Percentiles rank a stretch among this genome's conserved stretches.
Evolutionary conservation across 2,888 invertebrate genomes (phyloP).

Genomic region (Nezara viridula): DNA sequence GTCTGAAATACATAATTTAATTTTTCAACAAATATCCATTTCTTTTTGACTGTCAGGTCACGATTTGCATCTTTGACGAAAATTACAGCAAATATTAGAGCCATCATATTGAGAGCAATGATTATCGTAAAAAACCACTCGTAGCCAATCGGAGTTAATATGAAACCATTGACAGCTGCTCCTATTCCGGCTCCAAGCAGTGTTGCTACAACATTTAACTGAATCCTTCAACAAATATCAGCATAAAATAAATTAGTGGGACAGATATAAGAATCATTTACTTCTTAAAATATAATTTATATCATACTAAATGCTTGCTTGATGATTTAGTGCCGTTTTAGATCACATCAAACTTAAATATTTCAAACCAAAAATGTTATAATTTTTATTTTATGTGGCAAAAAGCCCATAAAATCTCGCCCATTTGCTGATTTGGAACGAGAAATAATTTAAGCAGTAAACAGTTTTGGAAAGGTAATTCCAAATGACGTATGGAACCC

Average conservation of each 20-base stretch:
- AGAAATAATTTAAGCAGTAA: too few species aligned
- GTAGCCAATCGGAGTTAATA: constrained; percentile 15
- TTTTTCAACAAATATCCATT: not conserved
- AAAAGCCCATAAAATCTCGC: too few species aligned
- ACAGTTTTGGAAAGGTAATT: too few species aligned
- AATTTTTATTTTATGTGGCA: too few species aligned
- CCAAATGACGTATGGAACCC: too few species aligned
- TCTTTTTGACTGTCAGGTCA: not conserved
- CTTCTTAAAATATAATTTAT: too few species aligned
- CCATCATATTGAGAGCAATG: not conserved
- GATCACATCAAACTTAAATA: too few species aligned
- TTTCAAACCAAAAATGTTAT: too few species aligned
- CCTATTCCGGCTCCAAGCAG: not conserved
- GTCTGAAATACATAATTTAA: not conserved
- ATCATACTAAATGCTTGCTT: too few species aligned
- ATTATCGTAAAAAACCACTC: not conserved
- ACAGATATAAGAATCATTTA: too few species aligned
- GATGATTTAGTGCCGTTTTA: too few species aligned
- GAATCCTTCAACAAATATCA: not conserved
- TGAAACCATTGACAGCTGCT: constrained; percentile 16
- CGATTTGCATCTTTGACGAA: constrained; percentile 12
- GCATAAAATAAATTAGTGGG: not conserved
- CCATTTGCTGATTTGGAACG: too few species aligned
- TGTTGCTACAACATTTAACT: not conserved
- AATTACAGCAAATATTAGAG: constrained; percentile 14